Conservation (phyloP, 2,888 invertebrate species). For the Aquatica leii region DNA sequence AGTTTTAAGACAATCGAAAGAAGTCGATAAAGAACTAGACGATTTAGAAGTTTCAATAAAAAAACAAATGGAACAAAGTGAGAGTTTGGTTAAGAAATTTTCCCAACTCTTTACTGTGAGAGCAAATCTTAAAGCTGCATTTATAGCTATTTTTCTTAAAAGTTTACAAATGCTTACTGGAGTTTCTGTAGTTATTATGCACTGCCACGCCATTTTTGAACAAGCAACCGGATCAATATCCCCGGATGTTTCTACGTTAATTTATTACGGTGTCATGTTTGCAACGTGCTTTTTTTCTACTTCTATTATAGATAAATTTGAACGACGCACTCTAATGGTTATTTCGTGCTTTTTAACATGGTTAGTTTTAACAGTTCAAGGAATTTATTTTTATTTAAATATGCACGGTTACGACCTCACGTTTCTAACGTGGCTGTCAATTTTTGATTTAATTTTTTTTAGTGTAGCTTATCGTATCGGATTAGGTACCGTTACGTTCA, state of each 20-base stretch:
- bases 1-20: conserved; percentile 22
- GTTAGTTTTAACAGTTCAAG: conserved; percentile 24
- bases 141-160: conserved; percentile 31
- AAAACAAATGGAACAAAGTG: conserved; percentile 16
- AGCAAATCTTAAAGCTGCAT: conserved; percentile 34
- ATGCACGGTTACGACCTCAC: conserved; percentile 14
- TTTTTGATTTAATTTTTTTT: conserved; percentile 29
- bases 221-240: conserved; percentile 23
- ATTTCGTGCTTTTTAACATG: conserved; percentile 28
- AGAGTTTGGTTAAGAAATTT: conserved; percentile 18
- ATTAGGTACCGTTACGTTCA: conserved; percentile 36
- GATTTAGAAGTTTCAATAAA: conserved; percentile 17
- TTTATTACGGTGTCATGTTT: conserved; percentile 28
- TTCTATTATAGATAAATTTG: conserved; percentile 31
- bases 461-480: conserved; percentile 36
- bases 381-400: conserved; percentile 32
- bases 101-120: conserved; percentile 22
- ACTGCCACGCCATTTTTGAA: conserved; percentile 32
- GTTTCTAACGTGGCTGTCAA: conserved; percentile 21
- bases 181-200: conserved; percentile 32
- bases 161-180: conserved; percentile 34
- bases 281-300: conserved; percentile 24
- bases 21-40: conserved; percentile 30
- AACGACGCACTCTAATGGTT: conserved; percentile 33
- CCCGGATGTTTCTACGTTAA: conserved; percentile 20